Conservation (phyloP, 2,888 invertebrate genomes). For the Nasonovia ribisnigri region DNA sequence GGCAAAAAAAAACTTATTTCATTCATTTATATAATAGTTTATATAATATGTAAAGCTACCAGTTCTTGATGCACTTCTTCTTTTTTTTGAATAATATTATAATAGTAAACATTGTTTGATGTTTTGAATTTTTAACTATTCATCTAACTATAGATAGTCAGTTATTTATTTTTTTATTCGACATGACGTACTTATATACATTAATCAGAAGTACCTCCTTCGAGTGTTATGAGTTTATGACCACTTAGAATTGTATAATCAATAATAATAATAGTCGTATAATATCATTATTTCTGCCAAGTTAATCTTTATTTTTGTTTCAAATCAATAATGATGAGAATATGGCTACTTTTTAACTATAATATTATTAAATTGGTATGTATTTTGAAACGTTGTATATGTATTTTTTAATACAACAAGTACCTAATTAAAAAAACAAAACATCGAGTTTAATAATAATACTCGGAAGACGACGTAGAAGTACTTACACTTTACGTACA, state of each 20-base stretch:
- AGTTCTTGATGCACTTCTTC: not conserved
- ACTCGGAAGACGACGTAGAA: not conserved
- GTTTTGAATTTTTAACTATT: not conserved
- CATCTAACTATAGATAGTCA: too few species aligned
- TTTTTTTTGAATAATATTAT: not conserved
- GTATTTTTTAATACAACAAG: not conserved
- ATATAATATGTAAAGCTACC: not conserved
- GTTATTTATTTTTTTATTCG: not conserved
- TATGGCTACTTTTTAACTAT: not conserved
- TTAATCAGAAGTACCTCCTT: not conserved
- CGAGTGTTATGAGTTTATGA: not conserved
- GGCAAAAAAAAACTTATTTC: not conserved
- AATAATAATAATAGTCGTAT: not conserved
- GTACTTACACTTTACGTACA: constrained; percentile 25
- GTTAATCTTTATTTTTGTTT: not conserved
- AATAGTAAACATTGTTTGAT: not conserved
- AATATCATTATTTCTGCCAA: not conserved
- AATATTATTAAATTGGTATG: not conserved
- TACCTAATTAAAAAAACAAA: not conserved
- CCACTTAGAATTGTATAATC: not conserved
- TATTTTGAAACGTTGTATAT: not conserved
- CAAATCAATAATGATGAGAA: not conserved
- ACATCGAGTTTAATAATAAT: not conserved
- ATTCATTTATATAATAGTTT: not conserved
- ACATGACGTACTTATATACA: not conserved